Evolutionary conservation across 2,888 invertebrate species (phyloP).

Genomic region (Polydrusus pterygomalis): DNA sequence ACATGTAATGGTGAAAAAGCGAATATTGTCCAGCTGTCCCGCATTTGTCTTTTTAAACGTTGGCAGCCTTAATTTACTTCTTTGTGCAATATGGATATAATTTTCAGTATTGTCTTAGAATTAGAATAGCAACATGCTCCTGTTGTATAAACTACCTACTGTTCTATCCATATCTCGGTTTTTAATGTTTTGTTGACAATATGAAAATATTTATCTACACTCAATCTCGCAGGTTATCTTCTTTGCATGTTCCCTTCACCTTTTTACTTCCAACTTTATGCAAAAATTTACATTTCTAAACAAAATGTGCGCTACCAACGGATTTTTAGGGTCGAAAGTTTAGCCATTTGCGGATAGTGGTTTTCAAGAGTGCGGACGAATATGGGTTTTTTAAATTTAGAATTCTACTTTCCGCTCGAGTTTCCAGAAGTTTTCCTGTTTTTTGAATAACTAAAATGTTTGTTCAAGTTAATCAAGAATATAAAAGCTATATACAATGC

Average conservation of each 20-base stretch:
- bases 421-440: constrained; percentile 11
- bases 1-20: too few relatives aligned
- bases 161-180: background rate
- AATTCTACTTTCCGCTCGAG: constrained; percentile 9
- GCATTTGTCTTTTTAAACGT: too few relatives aligned
- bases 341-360: constrained; percentile 36
- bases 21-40: too few relatives aligned
- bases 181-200: background rate
- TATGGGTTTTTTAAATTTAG: constrained; percentile 22
- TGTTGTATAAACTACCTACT: too few relatives aligned
- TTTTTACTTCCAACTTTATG: constrained; percentile 27
- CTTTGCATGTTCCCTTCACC: constrained; percentile 18
- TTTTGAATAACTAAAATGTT: constrained; percentile 7
- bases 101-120: too few relatives aligned
- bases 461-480: background rate
- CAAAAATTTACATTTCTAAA: constrained; percentile 41
- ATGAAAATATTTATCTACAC: constrained; percentile 14
- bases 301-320: constrained; percentile 26
- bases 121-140: too few relatives aligned
- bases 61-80: too few relatives aligned
- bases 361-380: constrained; percentile 21
- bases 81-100: too few relatives aligned
- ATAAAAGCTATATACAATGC: background rate
- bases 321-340: constrained; percentile 40
- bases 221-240: constrained; percentile 35